Base-by-base conservation (phyloP, 2,888 invertebrate genomes). In the Drosophila quinaria region DNA sequence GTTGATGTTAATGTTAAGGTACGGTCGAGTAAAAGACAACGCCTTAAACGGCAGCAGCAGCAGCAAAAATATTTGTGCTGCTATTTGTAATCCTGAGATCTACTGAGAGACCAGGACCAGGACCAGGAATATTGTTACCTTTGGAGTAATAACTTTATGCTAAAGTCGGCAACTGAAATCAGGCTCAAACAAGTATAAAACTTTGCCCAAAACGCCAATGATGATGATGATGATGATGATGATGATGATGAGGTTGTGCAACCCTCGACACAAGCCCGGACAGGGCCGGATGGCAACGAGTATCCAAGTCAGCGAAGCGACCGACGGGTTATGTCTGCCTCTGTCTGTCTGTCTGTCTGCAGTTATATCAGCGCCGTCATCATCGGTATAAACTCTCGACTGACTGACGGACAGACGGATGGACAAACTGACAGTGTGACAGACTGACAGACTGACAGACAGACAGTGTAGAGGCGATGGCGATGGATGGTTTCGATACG, bases 321-420 rank as follows among this genome's bases (percentile, higher is more conserved):
- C 37, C 59, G 56, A 77, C 74, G 78, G 59, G 72, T 72, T 62
- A 77, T 67, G 78, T 69, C 83, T 69, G 73, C 37, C 29, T 78
- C 74, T 70, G 75, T 74, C 82, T 88, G 85, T 77, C 25, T 25
- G 25, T 78, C 74, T 70, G 75, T 74, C 82, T 85, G 86, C 74
- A 71, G 82, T 71, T 87, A 70, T 82, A 87, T 87, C 87, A 85
- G 82, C 70, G 82, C 77, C 85, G 82, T 88, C 89, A 88, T 88
- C 88, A 86, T 84, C 88, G 83, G 86, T 84, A 88, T 84, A 88
- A 88, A 86, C 83, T 75, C 86, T 81, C 68, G 69, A 69, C 85
- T 73, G 73, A 19, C 42, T 41, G 69, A 69, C 50, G 15, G 59
- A 69, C 56, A 9, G 52, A 61, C 54, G 29, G 42, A 50, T 39